Evolutionary conservation across 2,797 vertebrate genomes (phyloP).

Genomic region (Platyrinchus mystaceus): DNA sequence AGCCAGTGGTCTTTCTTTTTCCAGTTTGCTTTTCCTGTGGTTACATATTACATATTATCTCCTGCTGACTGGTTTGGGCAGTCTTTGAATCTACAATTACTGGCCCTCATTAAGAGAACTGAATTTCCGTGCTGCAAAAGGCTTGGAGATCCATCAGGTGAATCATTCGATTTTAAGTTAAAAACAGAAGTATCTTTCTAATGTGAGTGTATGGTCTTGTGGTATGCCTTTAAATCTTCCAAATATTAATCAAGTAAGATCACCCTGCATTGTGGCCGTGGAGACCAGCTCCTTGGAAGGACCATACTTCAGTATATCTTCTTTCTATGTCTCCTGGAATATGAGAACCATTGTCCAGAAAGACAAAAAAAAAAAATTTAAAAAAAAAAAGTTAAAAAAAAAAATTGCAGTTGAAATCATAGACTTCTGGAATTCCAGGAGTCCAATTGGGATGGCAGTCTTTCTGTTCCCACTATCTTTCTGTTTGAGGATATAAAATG

Average conservation of each 20-base stretch:
- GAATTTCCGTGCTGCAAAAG: neutral
- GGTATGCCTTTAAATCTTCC: neutral
- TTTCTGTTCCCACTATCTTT: neutral
- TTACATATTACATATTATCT: slow-evolving; percentile 62
- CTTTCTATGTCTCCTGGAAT: neutral
- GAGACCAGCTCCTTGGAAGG: neutral
- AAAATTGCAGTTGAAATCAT: neutral
- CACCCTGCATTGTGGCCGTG: neutral
- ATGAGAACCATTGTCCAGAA: neutral
- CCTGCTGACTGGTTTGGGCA: slow-evolving; percentile 51
- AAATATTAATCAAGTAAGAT: neutral
- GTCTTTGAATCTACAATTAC: slow-evolving; percentile 49
- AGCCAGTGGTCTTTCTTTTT: slow-evolving; percentile 50
- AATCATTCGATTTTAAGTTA: neutral
- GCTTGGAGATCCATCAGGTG: neutral
- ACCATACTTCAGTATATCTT: neutral
- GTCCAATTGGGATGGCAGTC: neutral
- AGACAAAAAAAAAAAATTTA: neutral
- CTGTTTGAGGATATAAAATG: neutral
- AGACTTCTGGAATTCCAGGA: neutral
- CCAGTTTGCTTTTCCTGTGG: slow-evolving; percentile 65
- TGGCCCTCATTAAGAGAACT: slow-evolving; percentile 21
- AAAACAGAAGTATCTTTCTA: neutral
- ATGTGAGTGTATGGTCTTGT: neutral
- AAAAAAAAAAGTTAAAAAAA: neutral